phyloP scores from a whole-genome alignment of 2,888 invertebrate genomes.

The Nymphalis urticae region DNA sequence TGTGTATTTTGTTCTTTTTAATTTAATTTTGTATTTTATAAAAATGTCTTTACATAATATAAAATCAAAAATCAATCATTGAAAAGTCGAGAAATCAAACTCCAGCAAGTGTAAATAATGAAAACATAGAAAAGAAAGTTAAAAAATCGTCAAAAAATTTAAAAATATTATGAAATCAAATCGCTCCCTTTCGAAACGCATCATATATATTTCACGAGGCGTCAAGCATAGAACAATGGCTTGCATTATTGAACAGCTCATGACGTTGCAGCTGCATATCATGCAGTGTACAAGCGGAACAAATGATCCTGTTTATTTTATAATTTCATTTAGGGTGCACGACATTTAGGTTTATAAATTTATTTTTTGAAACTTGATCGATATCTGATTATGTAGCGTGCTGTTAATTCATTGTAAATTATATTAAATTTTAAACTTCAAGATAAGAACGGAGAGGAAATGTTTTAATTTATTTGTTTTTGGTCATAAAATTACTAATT shows the following conservation, averaged over 20 bases:
- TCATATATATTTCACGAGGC: conserved; percentile 31
- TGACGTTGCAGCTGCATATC: conserved; percentile 71
- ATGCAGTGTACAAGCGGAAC: conserved; percentile 65
- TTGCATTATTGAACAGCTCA: conserved; percentile 73
- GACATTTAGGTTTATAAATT: conserved; percentile 11
- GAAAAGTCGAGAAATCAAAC: too few species aligned
- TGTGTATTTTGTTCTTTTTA: too few species aligned
- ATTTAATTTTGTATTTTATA: too few species aligned
- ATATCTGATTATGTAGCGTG: not conserved
- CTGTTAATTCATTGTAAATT: not conserved
- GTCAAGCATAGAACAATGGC: conserved; percentile 54
- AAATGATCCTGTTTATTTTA: conserved; percentile 61
- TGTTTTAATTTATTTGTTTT: too few species aligned
- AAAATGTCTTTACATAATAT: too few species aligned
- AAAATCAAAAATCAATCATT: too few species aligned
- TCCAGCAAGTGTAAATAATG: too few species aligned
- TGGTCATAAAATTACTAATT: too few species aligned
- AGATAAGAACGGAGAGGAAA: too few species aligned
- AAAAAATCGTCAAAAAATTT: too few species aligned
- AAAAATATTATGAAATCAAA: conserved; percentile 13
- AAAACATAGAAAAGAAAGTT: too few species aligned
- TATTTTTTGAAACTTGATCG: conserved; percentile 16
- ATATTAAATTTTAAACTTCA: not conserved
- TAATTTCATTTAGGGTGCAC: conserved; percentile 47
- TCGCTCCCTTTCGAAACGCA: conserved; percentile 14